Conservation (phyloP, 2,113 vertebrate genomes). For the Oryzias curvinotus region DNA sequence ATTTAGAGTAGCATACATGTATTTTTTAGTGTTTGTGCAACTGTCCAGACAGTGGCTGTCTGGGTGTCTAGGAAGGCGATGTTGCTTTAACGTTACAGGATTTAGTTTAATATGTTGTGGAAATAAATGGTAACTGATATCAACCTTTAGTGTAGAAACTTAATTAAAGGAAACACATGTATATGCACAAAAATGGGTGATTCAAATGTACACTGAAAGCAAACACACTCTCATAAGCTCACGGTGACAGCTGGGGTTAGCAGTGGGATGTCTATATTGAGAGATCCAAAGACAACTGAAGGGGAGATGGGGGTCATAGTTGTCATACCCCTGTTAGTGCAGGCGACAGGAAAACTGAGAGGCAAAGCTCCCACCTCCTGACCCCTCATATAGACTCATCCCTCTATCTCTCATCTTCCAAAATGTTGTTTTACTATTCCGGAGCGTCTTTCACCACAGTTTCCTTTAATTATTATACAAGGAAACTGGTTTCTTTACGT, state of each 20-base stretch:
- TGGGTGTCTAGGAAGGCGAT: slow-evolving; percentile 39
- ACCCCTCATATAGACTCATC: slow-evolving; percentile 10
- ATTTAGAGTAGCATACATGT: slow-evolving; percentile 38
- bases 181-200: slow-evolving; percentile 6
- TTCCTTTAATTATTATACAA: too few species aligned
- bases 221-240: slow-evolving; percentile 3
- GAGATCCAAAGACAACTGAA: slow-evolving; percentile 50
- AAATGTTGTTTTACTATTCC: slow-evolving; percentile 12
- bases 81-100: slow-evolving; percentile 6
- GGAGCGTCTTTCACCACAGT: too few species aligned
- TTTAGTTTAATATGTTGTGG: slow-evolving; percentile 12
- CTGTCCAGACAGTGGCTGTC: slow-evolving; percentile 42
- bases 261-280: slow-evolving; percentile 62
- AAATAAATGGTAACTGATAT: slow-evolving; percentile 50
- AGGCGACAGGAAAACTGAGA: slow-evolving; percentile 65
- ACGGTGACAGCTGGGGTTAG: slow-evolving; percentile 67
- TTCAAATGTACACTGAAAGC: slow-evolving; percentile 27
- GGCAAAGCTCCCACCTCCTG: slow-evolving; percentile 50
- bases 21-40: slow-evolving; percentile 49
- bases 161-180: slow-evolving; percentile 23
- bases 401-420: slow-evolving; percentile 3
- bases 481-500: too few species aligned
- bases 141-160: slow-evolving; percentile 18
- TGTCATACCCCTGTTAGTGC: slow-evolving; percentile 38
- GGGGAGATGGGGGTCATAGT: slow-evolving; percentile 51